phyloP scores from a whole-genome alignment of 1,140 invertebrate genomes.

The Eurosta solidaginis region DNA sequence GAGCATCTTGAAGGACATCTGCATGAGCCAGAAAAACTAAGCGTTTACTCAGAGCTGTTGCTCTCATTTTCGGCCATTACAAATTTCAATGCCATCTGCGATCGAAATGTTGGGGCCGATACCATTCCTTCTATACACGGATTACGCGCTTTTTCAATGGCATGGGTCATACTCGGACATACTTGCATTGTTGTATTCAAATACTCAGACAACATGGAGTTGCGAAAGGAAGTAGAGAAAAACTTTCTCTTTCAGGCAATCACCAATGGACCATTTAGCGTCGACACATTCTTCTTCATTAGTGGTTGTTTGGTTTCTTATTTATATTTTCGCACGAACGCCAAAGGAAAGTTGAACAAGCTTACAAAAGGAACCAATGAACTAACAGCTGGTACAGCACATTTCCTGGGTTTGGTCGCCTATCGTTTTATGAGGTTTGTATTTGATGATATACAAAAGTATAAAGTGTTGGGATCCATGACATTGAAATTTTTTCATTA shows the following conservation, averaged over 20 bases:
- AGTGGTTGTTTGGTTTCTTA: constrained; percentile 81
- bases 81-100: constrained; percentile 78
- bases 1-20: constrained; percentile 64
- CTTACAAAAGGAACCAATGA: constrained; percentile 73
- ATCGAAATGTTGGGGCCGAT: constrained; percentile 76
- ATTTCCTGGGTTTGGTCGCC: constrained; percentile 78
- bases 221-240: constrained; percentile 76
- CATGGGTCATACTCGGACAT: constrained; percentile 91
- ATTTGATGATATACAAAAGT: neutral
- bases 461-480: neutral
- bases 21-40: constrained; percentile 60
- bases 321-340: constrained; percentile 81
- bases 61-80: constrained; percentile 77
- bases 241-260: constrained; percentile 83
- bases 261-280: constrained; percentile 85
- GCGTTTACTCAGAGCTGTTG: constrained; percentile 71
- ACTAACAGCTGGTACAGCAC: constrained; percentile 70
- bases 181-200: constrained; percentile 84
- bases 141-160: constrained; percentile 83
- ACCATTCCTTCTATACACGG: constrained; percentile 84
- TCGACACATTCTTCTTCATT: constrained; percentile 88
- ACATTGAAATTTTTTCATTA: neutral
- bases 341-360: constrained; percentile 77
- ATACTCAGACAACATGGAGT: constrained; percentile 83
- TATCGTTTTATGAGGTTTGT: constrained; percentile 75